Evolutionary conservation across 2,797 vertebrate species (phyloP), one percentile per base, ranked within the genome.

Genomic region (Hippoglossus hippoglossus): DNA sequence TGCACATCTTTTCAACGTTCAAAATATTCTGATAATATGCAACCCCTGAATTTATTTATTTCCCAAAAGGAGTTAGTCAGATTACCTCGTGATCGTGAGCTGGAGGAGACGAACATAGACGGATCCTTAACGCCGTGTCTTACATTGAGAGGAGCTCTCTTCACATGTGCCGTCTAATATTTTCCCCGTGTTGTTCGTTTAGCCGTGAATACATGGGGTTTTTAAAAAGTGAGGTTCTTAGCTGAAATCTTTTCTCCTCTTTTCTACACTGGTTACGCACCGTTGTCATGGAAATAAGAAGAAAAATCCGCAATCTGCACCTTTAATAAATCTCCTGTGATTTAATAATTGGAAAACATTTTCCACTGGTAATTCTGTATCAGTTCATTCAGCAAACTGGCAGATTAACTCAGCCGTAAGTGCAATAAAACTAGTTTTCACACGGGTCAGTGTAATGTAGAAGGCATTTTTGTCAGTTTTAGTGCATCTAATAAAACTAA

Each of bases 111-210:
- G 88, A 79, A 73, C 31, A 79, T 67, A 85, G 75, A 85, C 79
- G 80, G 71, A 85, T 79, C 85, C 77, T 90, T 88, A 88, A 93
- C 92, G 93, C 87, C 90, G 93, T 91, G 95, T 96, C 95, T 96
- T 95, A 95, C 90, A 78, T 70, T 90, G 84, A 86, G 86, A 85
- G 82, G 26, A 71, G 89, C 87, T 84, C 81, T 84, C 73, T 84
- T 61, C 81, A 73, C 72, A 58, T 13, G 49, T 54, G 69, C 36
- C 15, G 22, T 81, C 81, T 75, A 53, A 65, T 15, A n/a, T 49
- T 64, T 63, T 26, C 71, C 56, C 21, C 4, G 1, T 50, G 50
- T 71, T 68, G 46, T 71, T 68, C 31, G 67, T 71, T 66, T 22
- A 66, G 25, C 55, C 51, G 21, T 25, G n/a, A 44, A 53, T 44